These are phyloP conservation scores for Dryomyza anilis DNA, from an alignment of 2,888 invertebrate genomes.

Conservation along the genomic window DNA sequence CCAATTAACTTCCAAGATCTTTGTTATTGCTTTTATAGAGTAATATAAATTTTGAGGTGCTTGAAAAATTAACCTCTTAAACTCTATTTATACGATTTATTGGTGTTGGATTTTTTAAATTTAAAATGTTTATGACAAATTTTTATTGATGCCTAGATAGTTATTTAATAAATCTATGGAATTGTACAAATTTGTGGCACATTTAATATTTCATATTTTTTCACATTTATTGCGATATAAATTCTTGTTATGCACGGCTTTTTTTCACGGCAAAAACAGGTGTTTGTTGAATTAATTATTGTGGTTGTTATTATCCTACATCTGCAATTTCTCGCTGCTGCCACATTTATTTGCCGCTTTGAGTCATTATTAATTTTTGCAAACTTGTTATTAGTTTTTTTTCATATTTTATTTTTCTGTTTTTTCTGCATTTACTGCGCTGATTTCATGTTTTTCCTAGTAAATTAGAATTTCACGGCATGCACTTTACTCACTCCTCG, in stretches of 20 bases:
- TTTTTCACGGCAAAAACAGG: too few species aligned
- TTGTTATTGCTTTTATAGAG: too few species aligned
- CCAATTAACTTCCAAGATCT: too few species aligned
- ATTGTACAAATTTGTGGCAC: too few species aligned
- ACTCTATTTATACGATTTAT: too few species aligned
- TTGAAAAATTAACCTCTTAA: too few species aligned
- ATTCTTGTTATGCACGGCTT: too few species aligned
- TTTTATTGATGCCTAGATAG: too few species aligned
- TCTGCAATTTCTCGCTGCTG: conserved; percentile 12
- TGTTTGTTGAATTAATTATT: conserved; percentile 23
- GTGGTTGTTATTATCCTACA: conserved; percentile 14
- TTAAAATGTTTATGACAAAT: too few species aligned
- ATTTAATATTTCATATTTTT: not conserved
- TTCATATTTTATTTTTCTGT: not conserved
- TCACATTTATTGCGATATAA: not conserved
- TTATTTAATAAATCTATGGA: too few species aligned
- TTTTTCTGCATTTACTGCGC: not conserved
- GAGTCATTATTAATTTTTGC: not conserved
- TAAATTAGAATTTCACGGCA: not conserved
- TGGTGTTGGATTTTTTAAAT: too few species aligned
- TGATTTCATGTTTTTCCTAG: not conserved
- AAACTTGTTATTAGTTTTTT: not conserved
- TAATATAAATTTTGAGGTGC: too few species aligned
- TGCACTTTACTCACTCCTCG: not conserved
- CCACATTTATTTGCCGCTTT: not conserved